Conservation (phyloP, 2,888 invertebrate genomes). For the Bombylius discolor region DNA sequence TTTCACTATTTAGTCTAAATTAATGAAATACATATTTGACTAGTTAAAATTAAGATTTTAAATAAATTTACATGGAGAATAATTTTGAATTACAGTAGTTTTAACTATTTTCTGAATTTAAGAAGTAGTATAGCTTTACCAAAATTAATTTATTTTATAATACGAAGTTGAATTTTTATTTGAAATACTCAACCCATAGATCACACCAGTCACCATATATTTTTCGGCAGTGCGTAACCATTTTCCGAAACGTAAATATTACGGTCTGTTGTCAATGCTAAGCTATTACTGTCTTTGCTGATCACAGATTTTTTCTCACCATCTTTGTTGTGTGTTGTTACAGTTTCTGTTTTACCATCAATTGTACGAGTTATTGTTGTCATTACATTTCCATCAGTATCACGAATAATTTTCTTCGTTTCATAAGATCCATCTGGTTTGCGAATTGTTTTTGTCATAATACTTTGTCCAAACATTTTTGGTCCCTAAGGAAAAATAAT, state of each 20-base stretch:
- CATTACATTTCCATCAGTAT: constrained; percentile 46
- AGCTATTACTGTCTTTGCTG: constrained; percentile 4
- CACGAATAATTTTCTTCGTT: constrained; percentile 41
- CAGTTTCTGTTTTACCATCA: constrained; percentile 31
- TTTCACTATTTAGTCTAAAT: no score
- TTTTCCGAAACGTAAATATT: constrained; percentile 34
- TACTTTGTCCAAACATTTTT: constrained; percentile 40
- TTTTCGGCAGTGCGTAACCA: constrained; percentile 36
- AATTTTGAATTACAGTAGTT: no score
- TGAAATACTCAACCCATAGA: no score
- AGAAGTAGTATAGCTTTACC: no score
- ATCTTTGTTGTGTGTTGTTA: constrained; percentile 22
- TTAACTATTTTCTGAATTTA: no score
- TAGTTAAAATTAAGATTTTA: no score
- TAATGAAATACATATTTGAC: no score
- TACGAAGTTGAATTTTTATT: no score
- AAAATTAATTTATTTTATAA: no score
- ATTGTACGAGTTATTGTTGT: constrained; percentile 40
- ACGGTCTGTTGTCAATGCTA: constrained; percentile 21
- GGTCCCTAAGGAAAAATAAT: constrained; percentile 18
- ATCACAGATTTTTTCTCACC: background rate
- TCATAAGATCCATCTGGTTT: constrained; percentile 46
- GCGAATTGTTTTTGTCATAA: constrained; percentile 41
- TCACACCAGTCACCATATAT: constrained; percentile 39
- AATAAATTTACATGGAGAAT: no score